Base-by-base conservation (phyloP, 2,797 vertebrate genomes). In the Orientallactaga sibirica region DNA sequence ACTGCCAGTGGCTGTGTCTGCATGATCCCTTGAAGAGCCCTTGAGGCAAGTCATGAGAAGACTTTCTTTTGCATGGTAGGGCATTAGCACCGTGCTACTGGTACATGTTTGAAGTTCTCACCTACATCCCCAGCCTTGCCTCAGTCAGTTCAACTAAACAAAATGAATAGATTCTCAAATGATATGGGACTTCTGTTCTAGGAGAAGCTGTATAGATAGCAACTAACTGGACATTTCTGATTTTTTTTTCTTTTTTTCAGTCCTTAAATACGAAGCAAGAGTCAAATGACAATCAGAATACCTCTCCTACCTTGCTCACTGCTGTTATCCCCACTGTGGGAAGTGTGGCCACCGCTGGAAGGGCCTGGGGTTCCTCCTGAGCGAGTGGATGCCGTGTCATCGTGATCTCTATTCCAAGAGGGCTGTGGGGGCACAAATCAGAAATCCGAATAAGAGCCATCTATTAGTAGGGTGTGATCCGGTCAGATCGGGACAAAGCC, bases 351-450 rank as follows among this genome's bases (percentile, higher is more conserved):
- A 10, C 99, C 99, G 4, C 99, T 99, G 98, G 99, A 99, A 37
- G 99, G 99, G 41, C 99, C 99, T 0, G 99, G 99, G 48, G 99
- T 99, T 95, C 99, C 99, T 93, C 99, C 99, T 0, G 99, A 99
- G 94, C 99, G 99, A 0, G 99, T 99, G 15, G 99, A 99, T 0
- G 99, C 99, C 0, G 99, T 99, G 98, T 99, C 99, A 88, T 99
- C 99, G 0, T 99, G 99, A 97, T 99, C 99, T 98, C 99, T 99
- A 98, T 99, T 99, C 99, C 99, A 99, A 98, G 99, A 99, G 96
- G 99, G 99, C 99, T 99, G 97, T 18, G 61, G 94, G 92, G 90
- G 81, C 61, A 76, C 96, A 94, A 94, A 95, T 70, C 55, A 94
- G 92, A 96, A 89, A 90, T 86, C 80, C 92, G 91, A 83, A 95